phyloP scores from a whole-genome alignment of 35 echinoderm and acorn worm genomes.

The Ophiothrix spiculata region DNA sequence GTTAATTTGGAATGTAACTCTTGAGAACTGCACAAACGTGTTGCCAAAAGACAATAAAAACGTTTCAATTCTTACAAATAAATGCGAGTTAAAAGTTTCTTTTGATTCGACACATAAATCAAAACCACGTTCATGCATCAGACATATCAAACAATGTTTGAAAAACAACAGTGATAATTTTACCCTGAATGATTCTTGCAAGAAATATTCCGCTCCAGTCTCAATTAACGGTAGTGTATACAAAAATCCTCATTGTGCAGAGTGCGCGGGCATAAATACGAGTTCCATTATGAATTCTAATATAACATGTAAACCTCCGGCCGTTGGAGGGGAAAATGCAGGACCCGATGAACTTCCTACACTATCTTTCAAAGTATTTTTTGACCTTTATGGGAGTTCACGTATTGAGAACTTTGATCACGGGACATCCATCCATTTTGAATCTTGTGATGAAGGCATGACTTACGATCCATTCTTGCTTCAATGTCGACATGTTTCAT shows the following conservation, averaged over 20 bases:
- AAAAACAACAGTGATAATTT: not conserved
- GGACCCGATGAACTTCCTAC: not conserved
- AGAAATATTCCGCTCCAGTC: not conserved
- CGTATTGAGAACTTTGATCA: not conserved
- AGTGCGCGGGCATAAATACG: not conserved
- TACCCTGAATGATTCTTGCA: not conserved
- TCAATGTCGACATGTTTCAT: not conserved
- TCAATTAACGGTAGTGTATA: not conserved
- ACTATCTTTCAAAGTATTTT: not conserved
- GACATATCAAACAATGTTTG: not conserved
- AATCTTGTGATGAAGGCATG: not conserved
- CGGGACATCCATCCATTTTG: not conserved
- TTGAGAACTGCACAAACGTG: not conserved
- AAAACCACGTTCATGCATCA: not conserved
- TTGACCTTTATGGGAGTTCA: not conserved
- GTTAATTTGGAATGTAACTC: not conserved
- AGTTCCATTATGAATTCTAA: not conserved
- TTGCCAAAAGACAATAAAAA: not conserved
- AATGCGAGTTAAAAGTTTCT: not conserved
- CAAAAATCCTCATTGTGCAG: not conserved
- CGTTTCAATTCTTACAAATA: not conserved
- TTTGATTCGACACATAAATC: not conserved
- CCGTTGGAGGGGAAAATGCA: not conserved
- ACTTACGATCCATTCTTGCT: not conserved
- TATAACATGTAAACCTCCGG: too few species aligned